Percentiles rank a stretch among this genome's conserved stretches.
Conservation (phyloP, 2,113 vertebrate species). For the Rhea americana region DNA sequence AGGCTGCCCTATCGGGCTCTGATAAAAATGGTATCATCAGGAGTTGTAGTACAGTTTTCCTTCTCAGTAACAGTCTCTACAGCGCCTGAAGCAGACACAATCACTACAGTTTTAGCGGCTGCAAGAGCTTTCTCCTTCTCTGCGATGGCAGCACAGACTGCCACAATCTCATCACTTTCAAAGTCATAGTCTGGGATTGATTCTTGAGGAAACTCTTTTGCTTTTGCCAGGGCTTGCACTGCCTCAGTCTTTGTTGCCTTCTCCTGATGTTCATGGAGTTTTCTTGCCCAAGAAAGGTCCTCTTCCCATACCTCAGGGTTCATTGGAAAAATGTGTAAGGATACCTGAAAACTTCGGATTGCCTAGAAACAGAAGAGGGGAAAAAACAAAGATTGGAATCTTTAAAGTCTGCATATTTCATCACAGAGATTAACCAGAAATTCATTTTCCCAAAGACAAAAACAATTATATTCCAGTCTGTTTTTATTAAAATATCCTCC, state of each 20-base stretch:
- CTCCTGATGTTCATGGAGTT: slow-evolving; percentile 78
- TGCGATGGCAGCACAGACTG: slow-evolving; percentile 90
- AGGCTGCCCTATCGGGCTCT: slow-evolving; percentile 80
- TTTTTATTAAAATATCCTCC: not conserved
- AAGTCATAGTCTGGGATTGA: slow-evolving; percentile 93
- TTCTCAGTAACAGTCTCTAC: slow-evolving; percentile 74
- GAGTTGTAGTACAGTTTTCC: slow-evolving; percentile 51
- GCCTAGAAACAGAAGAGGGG: slow-evolving; percentile 74
- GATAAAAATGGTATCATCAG: slow-evolving; percentile 80
- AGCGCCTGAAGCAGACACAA: slow-evolving; percentile 83
- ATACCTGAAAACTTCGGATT: slow-evolving; percentile 91
- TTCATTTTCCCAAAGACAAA: not conserved
- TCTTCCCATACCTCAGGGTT: slow-evolving; percentile 90
- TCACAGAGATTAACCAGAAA: not conserved
- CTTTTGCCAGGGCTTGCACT: slow-evolving; percentile 68
- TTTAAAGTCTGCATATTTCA: not conserved
- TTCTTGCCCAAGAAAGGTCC: slow-evolving; percentile 89
- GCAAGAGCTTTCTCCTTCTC: slow-evolving; percentile 84
- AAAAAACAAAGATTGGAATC: not conserved
- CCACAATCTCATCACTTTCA: slow-evolving; percentile 94
- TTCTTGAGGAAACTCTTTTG: slow-evolving; percentile 73
- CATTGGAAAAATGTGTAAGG: slow-evolving; percentile 87
- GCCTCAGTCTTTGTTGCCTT: slow-evolving; percentile 69
- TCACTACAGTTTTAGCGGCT: slow-evolving; percentile 78
- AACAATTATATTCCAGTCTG: not conserved